Percentiles rank a stretch among this genome's conserved stretches.
These are phyloP conservation scores for Luidia sarsii DNA, from an alignment of 53 echinoderm and acorn worm species.

Conservation along the genomic window DNA sequence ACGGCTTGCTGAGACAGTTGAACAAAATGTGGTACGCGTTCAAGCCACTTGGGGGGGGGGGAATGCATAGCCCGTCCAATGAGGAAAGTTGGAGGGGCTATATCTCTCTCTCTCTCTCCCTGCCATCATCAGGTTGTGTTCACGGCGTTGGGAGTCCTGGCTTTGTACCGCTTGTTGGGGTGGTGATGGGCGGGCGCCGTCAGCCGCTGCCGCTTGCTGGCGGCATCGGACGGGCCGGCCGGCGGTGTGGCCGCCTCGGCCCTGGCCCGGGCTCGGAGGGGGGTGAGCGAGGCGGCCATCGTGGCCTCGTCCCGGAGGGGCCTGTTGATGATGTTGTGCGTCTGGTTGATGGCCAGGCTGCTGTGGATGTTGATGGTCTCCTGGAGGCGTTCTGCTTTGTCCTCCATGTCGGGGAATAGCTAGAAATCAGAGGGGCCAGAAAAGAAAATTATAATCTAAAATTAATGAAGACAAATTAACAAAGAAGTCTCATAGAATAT, in stretches of 20 bases:
- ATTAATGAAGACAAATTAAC: not conserved
- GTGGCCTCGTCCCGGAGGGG: conserved; percentile 57
- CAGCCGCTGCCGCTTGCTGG: conserved; percentile 21
- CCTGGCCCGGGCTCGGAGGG: conserved; percentile 42
- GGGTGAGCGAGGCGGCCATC: conserved; percentile 75
- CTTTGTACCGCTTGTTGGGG: conserved; percentile 45
- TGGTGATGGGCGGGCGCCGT: conserved; percentile 30
- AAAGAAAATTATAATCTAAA: not conserved
- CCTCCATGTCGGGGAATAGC: conserved; percentile 57
- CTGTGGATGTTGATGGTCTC: conserved; percentile 55
- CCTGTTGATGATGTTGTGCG: conserved; percentile 57
- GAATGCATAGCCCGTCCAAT: too few relatives aligned
- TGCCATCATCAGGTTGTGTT: conserved; percentile 7
- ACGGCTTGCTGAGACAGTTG: too few relatives aligned
- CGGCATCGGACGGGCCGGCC: not conserved
- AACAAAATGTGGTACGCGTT: too few relatives aligned
- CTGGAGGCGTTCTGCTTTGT: conserved; percentile 55
- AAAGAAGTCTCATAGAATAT: too few relatives aligned
- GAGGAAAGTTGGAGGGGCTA: too few relatives aligned
- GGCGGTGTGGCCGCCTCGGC: conserved; percentile 43
- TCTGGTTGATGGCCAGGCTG: conserved; percentile 43
- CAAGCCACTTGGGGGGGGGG: too few relatives aligned
- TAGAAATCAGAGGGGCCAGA: conserved; percentile 20
- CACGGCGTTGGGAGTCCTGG: not conserved
- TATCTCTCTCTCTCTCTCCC: too few relatives aligned